A percentile compares a stretch with the other conserved stretches of the same genome.
phyloP scores from a whole-genome alignment of 2,113 vertebrate species.

The Ophthalmolycus amberensis region DNA sequence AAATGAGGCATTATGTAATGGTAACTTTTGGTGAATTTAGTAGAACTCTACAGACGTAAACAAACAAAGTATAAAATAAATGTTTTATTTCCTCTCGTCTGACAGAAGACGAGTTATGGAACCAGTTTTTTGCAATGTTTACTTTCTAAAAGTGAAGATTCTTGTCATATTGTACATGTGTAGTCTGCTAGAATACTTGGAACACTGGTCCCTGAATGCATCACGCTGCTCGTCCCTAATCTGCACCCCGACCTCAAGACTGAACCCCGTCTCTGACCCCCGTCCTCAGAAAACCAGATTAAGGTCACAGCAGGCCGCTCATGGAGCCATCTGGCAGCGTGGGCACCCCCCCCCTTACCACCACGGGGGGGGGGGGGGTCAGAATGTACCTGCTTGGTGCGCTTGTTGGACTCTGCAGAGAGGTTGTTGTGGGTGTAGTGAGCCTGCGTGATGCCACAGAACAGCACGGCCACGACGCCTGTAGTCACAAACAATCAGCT shows the following conservation, averaged over 20 bases:
- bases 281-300: constrained; percentile 71
- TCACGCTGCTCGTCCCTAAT: constrained; percentile 51
- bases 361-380: neutral
- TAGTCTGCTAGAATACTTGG: neutral
- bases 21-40: too few relatives aligned
- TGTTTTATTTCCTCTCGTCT: too few relatives aligned
- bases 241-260: constrained; percentile 50
- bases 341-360: neutral
- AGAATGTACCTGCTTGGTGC: constrained; percentile 91
- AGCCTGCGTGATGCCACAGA: constrained; percentile 96
- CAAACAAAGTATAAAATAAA: too few relatives aligned
- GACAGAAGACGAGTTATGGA: too few relatives aligned
- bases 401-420: constrained; percentile 92
- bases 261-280: constrained; percentile 38
- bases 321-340: constrained; percentile 65
- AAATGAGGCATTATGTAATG: too few relatives aligned
- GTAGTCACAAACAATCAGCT: constrained; percentile 2
- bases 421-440: constrained; percentile 97
- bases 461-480: constrained; percentile 97
- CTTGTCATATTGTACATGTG: too few relatives aligned
- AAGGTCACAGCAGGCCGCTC: constrained; percentile 74
- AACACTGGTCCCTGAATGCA: constrained; percentile 23
- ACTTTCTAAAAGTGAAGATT: too few relatives aligned
- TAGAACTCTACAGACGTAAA: too few relatives aligned
- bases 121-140: too few relatives aligned